Percentiles rank a stretch among this genome's conserved stretches.
These are phyloP conservation scores for Cerceris rybyensis DNA, from an alignment of 2,888 invertebrate genomes.

Conservation along the genomic window DNA sequence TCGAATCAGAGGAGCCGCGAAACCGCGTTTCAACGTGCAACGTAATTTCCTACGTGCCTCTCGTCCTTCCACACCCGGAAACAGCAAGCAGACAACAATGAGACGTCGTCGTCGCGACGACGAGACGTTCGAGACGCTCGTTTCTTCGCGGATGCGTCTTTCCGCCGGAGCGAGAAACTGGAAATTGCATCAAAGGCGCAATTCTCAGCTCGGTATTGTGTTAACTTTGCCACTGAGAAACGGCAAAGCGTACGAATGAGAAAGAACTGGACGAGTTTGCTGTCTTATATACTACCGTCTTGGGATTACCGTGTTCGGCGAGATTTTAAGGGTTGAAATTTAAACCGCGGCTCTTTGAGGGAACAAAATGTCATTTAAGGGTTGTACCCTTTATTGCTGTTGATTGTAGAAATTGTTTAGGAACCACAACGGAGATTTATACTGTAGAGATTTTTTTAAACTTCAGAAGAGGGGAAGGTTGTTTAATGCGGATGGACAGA, in stretches of 20 bases:
- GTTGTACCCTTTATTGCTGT: too few species aligned
- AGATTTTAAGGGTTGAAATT: too few species aligned
- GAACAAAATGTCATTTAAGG: too few species aligned
- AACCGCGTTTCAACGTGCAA: conserved; percentile 60
- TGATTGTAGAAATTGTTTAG: too few species aligned
- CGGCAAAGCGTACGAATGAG: neutral
- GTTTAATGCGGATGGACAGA: too few species aligned
- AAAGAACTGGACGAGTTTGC: neutral
- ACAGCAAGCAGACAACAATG: conserved; percentile 60
- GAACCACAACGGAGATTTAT: too few species aligned
- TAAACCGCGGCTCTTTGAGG: too few species aligned
- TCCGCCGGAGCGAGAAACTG: conserved; percentile 42
- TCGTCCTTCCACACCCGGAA: conserved; percentile 48
- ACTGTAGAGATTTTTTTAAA: too few species aligned
- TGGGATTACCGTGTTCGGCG: too few species aligned
- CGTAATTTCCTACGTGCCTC: conserved; percentile 67
- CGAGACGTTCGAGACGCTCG: conserved; percentile 33
- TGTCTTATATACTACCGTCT: too few species aligned
- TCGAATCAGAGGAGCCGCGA: conserved; percentile 39
- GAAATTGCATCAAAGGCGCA: conserved; percentile 51
- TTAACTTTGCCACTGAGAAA: conserved; percentile 7
- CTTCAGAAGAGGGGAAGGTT: too few species aligned
- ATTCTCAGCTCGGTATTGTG: conserved; percentile 39
- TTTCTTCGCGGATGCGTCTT: conserved; percentile 36
- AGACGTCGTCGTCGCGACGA: conserved; percentile 22